Evolutionary conservation across 2,888 invertebrate genomes (phyloP), one percentile per base, ranked within the genome.

Genomic region (Allolobophora icterica): DNA sequence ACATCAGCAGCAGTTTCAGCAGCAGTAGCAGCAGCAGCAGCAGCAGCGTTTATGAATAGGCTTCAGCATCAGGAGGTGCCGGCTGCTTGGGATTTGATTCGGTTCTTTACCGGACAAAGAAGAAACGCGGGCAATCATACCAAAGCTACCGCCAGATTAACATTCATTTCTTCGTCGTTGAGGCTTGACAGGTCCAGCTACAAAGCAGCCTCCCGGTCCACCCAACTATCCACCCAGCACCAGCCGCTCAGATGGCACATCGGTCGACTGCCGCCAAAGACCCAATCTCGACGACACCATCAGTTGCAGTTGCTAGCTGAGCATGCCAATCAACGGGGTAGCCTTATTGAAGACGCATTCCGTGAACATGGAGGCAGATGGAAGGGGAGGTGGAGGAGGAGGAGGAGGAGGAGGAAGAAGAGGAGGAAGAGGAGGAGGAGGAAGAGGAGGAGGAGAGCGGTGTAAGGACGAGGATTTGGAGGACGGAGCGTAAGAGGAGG

Each of bases 101-200:
- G 71, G 71, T 71, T 71, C 71, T 71, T 71, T 4, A n/a, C 71
- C 3, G 71, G 71, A 71, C 71, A 71, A 71, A 71, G 71, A 71
- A 11, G 89, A 38, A 89, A 6, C 35, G 21, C 30, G 21, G 35
- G 1, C 89, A 34, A 30, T 89, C 35, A n/a, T 13, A 34, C 6
- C 3, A 34, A 35, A 89, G 89, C 38, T 33, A 33, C 35, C 6
- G 15, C 30, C 35, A 89, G 89, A 40, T 89, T 89, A 71, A 71
- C 71, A n/a, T 71, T 71, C n/a, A 71, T 71, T 71, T 71, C 71
- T 71, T 71, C 71, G 6, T 71, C 71, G 71, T 71, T 71, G 71
- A n/a, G 71, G n/a, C n/a, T 71, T 71, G 71, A 71, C 71, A 71
- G 71, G 71, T 71, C 71, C 71, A 71, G 71, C 71, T 30, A n/a